Evolutionary conservation across 2,797 vertebrate species (phyloP), one percentile per base, ranked within the genome.

Genomic region (Lepilemur septentrionalis): DNA sequence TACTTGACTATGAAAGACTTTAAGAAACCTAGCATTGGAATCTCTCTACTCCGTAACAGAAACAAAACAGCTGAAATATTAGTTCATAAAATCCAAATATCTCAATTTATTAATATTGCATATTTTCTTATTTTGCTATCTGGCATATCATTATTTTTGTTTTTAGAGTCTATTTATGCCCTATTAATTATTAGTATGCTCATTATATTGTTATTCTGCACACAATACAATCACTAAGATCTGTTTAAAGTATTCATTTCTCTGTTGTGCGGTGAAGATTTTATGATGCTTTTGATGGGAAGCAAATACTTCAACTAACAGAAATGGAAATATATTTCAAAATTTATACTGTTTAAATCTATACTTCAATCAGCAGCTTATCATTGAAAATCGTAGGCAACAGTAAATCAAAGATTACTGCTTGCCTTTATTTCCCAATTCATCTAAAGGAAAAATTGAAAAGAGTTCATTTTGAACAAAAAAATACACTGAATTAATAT

Each of bases 41-140:
- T 59, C 32, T 83, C 1, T 67, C 20, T 96, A 23, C 76, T 94
- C 5, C 46, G 43, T 73, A 73, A 59, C 48, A 96, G 43, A 67
- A 92, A 67, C n/a, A 97, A 96, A 35, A 70, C 38, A 96, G 89
- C 96, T 59, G 96, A 95, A 76, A 95, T 48, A 72, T 94, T 46
- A 95, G 65, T 96, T 96, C 41, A 96, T 96, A 97, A 97, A 98
- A 97, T 83, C 65, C 85, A 93, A 30, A 50, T 80, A 92, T 95
- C 76, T 82, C 18, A 88, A 22, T 83, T 46, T 97, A 92, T 89
- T 96, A 80, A 25, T 73, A 85, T 22, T 76, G 91, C 95, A 7
- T 17, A 50, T 91, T 50, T 95, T 95, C 52, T 94, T 97, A 72
- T 86, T 97, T 95, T 65, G 10, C 93, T 97, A 70, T 97, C 35